phyloP scores from a whole-genome alignment of 2,888 invertebrate species.

The Lasioglossum morio region DNA sequence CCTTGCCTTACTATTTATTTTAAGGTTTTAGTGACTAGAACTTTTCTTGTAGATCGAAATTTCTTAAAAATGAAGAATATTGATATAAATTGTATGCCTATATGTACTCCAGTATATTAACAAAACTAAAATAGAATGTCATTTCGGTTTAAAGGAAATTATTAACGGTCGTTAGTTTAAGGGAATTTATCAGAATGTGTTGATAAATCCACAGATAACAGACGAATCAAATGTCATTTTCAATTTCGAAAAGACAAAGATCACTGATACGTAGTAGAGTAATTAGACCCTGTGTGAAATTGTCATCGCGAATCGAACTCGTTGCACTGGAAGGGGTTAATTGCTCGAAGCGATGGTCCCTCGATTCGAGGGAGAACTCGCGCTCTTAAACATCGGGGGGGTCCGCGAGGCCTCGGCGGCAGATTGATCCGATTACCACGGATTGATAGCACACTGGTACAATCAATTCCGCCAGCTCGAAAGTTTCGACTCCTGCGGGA shows the following conservation, averaged over 20 bases:
- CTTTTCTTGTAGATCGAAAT: too few relatives aligned
- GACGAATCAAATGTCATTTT: neutral
- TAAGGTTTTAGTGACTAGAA: too few relatives aligned
- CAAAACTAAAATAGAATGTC: too few relatives aligned
- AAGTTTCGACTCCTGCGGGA: neutral
- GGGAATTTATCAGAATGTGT: too few relatives aligned
- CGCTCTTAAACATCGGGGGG: neutral
- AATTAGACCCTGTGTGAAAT: neutral
- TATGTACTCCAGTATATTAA: too few relatives aligned
- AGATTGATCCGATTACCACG: neutral
- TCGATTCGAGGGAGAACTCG: neutral
- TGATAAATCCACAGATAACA: too few relatives aligned
- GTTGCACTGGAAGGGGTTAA: neutral
- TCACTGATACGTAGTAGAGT: neutral
- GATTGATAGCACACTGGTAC: neutral
- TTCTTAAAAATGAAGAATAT: too few relatives aligned
- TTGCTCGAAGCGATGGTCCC: neutral
- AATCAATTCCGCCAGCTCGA: conserved; percentile 4
- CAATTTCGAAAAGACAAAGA: neutral
- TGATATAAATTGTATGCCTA: too few relatives aligned
- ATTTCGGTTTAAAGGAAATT: too few relatives aligned
- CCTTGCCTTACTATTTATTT: too few relatives aligned
- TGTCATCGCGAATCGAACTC: neutral
- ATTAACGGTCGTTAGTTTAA: too few relatives aligned
- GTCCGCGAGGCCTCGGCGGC: neutral